Evolutionary conservation across 1,140 invertebrate genomes (phyloP), one percentile per base, ranked within the genome.

Genomic region (Sinonovacula constricta): DNA sequence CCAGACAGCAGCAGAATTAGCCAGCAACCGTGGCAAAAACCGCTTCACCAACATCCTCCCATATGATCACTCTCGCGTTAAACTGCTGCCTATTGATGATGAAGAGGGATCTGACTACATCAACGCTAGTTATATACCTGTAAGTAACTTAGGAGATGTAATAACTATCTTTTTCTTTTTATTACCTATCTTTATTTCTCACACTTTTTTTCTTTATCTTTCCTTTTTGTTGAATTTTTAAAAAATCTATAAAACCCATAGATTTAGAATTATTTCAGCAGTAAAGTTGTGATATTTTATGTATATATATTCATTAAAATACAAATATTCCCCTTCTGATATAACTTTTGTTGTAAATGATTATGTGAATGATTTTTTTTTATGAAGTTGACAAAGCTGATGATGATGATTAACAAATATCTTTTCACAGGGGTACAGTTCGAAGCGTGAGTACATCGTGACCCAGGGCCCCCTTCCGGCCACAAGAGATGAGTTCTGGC

Each of bases 41-140:
- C 94, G 98, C 5, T 99, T 99, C 91, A 99, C 98, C 31, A 99
- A 99, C 92, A 99, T 99, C 89, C 93, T 99, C 76, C 98, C 98
- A 0, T 99, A 99, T 69, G 89, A 91, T 74, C 85, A 88, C 56
- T 88, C 88, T 0, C 71, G 90, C 3, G 90, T 91, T 10, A 90
- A 89, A 80, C 81, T 91, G 12, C 80, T 86, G 5, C 86, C 87
- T 3, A 86, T 83, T 22, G 88, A 89, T 71, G 89, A 90, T 65
- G 88, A 87, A 30, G 88, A 89, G 54, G 86, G 88, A 5, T 88
- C 93, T 39, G 95, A 97, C 91, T 99, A 99, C 86, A 98, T 99
- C 84, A 99, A 99, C 93, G 97, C 97, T 53, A 98, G 97, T 91
- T 92, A 96, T 72, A 88, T 91, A 65, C 89, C 89, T 24, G 90